These are phyloP conservation scores for Phanerotoma sp. DNA, from an alignment of 2,888 invertebrate genomes.

Conservation along the genomic window DNA sequence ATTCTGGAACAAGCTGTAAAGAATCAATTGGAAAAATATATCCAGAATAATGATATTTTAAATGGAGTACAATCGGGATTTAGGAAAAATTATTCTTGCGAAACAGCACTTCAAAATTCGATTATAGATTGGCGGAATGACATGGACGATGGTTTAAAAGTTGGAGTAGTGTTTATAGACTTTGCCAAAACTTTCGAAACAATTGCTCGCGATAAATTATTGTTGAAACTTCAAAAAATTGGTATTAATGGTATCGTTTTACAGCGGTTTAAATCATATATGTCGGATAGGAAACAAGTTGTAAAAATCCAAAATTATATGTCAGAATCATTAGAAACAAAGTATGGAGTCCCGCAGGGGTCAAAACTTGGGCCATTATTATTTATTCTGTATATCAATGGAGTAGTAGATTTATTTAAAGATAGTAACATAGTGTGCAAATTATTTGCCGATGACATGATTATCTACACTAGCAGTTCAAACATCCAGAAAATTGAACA, in stretches of 20 bases:
- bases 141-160: slow-evolving; percentile 18
- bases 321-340: not conserved
- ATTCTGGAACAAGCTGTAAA: not conserved
- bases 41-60: slow-evolving; percentile 23
- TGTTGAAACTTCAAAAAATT: slow-evolving; percentile 10
- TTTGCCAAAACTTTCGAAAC: slow-evolving; percentile 31
- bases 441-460: slow-evolving; percentile 14
- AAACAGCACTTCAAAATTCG: slow-evolving; percentile 21
- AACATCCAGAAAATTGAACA: too few species aligned
- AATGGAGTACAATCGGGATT: slow-evolving; percentile 27
- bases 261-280: slow-evolving; percentile 22
- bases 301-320: not conserved
- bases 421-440: not conserved
- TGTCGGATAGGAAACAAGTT: slow-evolving; percentile 7
- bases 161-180: slow-evolving; percentile 28
- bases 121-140: slow-evolving; percentile 21
- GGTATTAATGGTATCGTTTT: slow-evolving; percentile 9
- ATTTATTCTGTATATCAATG: slow-evolving; percentile 7
- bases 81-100: slow-evolving; percentile 26
- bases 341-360: slow-evolving; percentile 14
- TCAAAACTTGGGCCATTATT: slow-evolving; percentile 9
- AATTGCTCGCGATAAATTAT: slow-evolving; percentile 16
- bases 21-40: slow-evolving; percentile 13
- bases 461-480: too few species aligned
- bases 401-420: not conserved